These are phyloP conservation scores for Periophthalmus modestus DNA, from an alignment of 2,113 vertebrate genomes.

Conservation along the genomic window DNA sequence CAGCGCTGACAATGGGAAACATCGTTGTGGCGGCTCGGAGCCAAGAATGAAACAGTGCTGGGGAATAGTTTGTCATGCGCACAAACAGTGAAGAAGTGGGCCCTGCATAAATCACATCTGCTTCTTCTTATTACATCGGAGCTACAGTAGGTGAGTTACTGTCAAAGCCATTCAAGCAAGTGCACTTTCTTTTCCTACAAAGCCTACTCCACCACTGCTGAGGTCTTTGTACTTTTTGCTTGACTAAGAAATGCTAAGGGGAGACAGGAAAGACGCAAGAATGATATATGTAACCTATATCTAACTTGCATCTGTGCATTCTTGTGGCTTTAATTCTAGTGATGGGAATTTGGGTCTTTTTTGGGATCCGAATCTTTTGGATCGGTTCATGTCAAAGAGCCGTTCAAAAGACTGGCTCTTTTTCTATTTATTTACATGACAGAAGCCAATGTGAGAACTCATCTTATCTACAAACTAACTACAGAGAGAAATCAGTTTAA, in stretches of 20 bases:
- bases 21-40: slow-evolving; percentile 21
- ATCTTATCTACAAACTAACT: too few relatives aligned
- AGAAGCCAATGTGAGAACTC: too few relatives aligned
- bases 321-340: too few relatives aligned
- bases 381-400: too few relatives aligned
- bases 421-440: too few relatives aligned
- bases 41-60: slow-evolving; percentile 35
- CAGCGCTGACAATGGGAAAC: slow-evolving; percentile 39
- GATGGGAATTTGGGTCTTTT: too few relatives aligned
- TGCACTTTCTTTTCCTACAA: not conserved
- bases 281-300: not conserved
- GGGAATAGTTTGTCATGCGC: slow-evolving; percentile 4
- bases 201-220: not conserved
- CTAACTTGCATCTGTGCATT: not conserved
- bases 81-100: slow-evolving; percentile 22
- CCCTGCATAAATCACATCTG: slow-evolving; percentile 6
- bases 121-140: slow-evolving; percentile 18
- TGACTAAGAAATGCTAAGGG: not conserved
- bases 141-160: slow-evolving; percentile 5
- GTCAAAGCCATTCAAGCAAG: slow-evolving; percentile 18
- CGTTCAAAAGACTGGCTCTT: too few relatives aligned
- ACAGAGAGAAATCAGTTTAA: too few relatives aligned
- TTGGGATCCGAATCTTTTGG: too few relatives aligned
- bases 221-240: not conserved
- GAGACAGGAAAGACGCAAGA: not conserved